Percentiles rank a stretch among this genome's conserved stretches.
phyloP scores from a whole-genome alignment of 2,888 invertebrate species.

The Pachymerium ferrugineum region DNA sequence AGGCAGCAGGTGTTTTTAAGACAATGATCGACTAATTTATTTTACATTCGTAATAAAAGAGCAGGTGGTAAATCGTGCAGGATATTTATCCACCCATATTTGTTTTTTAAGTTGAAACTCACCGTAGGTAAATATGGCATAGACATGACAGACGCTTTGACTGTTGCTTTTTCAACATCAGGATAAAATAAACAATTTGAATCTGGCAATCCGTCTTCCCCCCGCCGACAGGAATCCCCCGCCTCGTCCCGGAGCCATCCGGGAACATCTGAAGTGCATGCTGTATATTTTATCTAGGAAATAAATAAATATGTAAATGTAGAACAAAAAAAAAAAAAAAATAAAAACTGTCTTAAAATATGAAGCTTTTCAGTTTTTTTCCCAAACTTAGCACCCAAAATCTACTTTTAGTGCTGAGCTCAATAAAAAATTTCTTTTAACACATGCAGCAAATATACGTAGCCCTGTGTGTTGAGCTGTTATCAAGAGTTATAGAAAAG shows the following conservation, averaged over 20 bases:
- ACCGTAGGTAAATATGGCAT: conserved; percentile 40
- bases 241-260: conserved; percentile 27
- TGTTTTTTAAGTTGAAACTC: neutral
- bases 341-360: neutral
- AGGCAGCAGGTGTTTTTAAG: too few species aligned
- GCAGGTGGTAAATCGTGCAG: too few species aligned
- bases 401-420: too few species aligned
- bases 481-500: too few species aligned
- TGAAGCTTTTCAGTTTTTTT: too few species aligned
- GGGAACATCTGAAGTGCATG: conserved; percentile 32
- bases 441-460: too few species aligned
- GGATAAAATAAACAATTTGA: conserved; percentile 41
- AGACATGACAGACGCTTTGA: conserved; percentile 40
- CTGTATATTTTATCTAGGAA: conserved; percentile 31
- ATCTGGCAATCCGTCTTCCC: conserved; percentile 29
- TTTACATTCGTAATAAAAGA: too few species aligned
- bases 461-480: too few species aligned
- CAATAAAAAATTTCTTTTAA: too few species aligned
- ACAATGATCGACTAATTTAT: too few species aligned
- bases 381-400: too few species aligned
- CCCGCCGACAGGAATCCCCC: neutral
- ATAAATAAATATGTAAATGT: neutral
- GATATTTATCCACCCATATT: neutral
- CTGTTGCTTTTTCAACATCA: conserved; percentile 37
- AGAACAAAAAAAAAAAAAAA: neutral